Evolutionary conservation across 2,797 vertebrate species (phyloP), one percentile per base, ranked within the genome.

Genomic region (Lithobates sylvaticus): DNA sequence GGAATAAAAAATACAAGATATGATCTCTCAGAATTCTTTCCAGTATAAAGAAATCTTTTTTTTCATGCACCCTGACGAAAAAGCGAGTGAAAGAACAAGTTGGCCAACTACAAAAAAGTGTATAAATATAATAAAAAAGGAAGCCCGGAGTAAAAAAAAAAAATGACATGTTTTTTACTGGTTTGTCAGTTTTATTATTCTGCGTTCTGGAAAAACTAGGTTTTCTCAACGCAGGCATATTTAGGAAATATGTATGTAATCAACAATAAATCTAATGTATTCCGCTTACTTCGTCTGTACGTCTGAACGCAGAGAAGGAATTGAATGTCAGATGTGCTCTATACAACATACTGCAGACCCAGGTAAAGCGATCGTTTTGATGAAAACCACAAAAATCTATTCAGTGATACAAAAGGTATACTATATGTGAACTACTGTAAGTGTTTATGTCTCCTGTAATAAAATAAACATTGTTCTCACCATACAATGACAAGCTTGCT

Each of bases 21-120:
- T 47, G 42, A 86, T 81, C 71, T 68, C 42, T 42, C 39, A 67
- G 61, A 81, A 74, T 32, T 67, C 69, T 85, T 81, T 76, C 78
- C 71, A 81, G 54, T 47, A 32, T 39, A 67, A 68, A 58, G 3
- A 71, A 77, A 76, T 67, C 70, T 84, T 29, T 76, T 84, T 70
- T 77, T 84, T 70, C 32, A 70, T 70, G 29, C 72, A 77, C 21
- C 58, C 77, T 84, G 27, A 58, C 29, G 74, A 77, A 69, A 34
- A 13, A 8, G 54, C 23, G 44, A 47, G 12, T 12, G 29, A 84
- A 18, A 39, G 64, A 67, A 77, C 27, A 78, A 39, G 10, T 50
- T 84, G n/a, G 83, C 75, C 75, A 84, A 78, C 27, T 78, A 27
- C 42, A 61, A 77, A 72, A 13, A 9, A 84, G n/a, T 26, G 29